Evolutionary conservation across 1,140 invertebrate genomes (phyloP).

Genomic region (Panagrolaimus sp.): DNA sequence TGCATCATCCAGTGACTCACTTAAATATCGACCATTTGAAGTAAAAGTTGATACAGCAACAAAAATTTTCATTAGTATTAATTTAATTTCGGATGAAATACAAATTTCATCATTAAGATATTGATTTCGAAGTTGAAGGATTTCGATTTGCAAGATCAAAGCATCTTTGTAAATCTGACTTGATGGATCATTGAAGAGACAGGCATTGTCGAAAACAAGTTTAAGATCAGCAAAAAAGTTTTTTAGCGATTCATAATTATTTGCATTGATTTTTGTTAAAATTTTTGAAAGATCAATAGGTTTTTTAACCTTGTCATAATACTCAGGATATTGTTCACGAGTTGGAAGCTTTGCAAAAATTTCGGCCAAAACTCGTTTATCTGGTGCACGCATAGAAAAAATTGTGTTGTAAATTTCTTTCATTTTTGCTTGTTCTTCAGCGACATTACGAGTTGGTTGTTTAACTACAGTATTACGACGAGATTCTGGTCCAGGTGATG

Average conservation of each 20-base stretch:
- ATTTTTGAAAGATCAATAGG: conserved; percentile 92
- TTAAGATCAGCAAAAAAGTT: conserved; percentile 86
- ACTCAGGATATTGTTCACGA: conserved; percentile 79
- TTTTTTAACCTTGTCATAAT: conserved; percentile 87
- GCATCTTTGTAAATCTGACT: conserved; percentile 98
- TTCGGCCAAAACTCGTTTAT: conserved; percentile 14
- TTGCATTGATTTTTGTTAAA: conserved; percentile 27
- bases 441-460: background rate
- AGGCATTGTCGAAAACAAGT: conserved; percentile 97
- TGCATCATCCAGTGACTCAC: conserved; percentile 87
- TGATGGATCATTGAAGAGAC: conserved; percentile 97
- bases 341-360: conserved; percentile 19
- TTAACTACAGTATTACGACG: background rate
- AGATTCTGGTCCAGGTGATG: background rate
- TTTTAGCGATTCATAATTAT: conserved; percentile 66
- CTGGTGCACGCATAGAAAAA: background rate
- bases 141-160: conserved; percentile 79
- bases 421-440: background rate
- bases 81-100: conserved; percentile 39
- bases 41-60: conserved; percentile 84
- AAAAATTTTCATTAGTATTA: conserved; percentile 83
- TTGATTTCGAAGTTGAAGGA: conserved; percentile 73
- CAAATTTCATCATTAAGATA: conserved; percentile 74
- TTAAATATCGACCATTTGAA: conserved; percentile 90
- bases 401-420: background rate